These are phyloP conservation scores for Trypoxylon attenuatum DNA, from an alignment of 2,888 invertebrate species.

Conservation along the genomic window DNA sequence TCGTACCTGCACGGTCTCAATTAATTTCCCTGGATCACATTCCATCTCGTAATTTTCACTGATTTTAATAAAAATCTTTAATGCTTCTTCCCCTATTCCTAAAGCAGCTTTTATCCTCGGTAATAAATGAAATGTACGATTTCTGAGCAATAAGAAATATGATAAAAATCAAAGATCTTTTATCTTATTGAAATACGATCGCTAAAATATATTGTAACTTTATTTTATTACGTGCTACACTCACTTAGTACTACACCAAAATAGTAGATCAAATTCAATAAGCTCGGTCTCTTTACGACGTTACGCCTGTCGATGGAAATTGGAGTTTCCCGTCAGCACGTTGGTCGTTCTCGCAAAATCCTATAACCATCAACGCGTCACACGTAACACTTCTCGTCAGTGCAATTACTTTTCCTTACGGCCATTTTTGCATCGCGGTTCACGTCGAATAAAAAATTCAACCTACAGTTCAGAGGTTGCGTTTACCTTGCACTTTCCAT, in stretches of 20 bases:
- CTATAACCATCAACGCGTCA: no score
- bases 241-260: neutral
- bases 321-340: neutral
- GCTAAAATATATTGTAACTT: neutral
- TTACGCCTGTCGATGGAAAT: no score
- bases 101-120: constrained; percentile 27
- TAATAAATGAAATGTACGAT: constrained; percentile 40
- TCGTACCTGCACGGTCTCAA: constrained; percentile 20
- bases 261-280: neutral
- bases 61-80: constrained; percentile 17
- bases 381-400: no score
- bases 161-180: no score
- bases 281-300: no score
- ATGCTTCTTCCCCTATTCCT: constrained; percentile 25
- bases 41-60: constrained; percentile 12
- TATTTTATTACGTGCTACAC: neutral
- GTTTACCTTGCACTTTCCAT: neutral
- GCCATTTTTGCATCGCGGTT: no score
- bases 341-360: neutral
- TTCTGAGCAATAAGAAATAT: no score
- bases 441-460: no score
- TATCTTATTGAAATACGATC: no score
- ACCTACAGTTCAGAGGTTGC: no score
- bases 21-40: constrained; percentile 26
- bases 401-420: no score